Evolutionary conservation across 2,888 invertebrate species (phyloP).

Genomic region (Epirrhoe alternata): DNA sequence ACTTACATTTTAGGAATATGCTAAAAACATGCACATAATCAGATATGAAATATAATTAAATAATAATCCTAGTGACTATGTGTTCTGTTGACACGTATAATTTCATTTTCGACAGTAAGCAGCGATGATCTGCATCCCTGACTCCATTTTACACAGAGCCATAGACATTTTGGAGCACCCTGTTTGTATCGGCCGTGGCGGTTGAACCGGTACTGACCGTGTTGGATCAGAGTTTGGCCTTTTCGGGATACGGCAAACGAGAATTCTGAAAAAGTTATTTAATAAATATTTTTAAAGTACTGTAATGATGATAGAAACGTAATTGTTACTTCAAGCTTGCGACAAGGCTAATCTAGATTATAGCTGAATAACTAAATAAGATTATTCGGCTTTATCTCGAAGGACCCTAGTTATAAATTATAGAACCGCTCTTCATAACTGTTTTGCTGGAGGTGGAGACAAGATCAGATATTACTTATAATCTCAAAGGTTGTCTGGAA

Average conservation of each 20-base stretch:
- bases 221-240: constrained; percentile 42
- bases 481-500: too few relatives aligned
- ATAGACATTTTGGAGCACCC: constrained; percentile 2
- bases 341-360: too few relatives aligned
- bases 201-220: constrained; percentile 35
- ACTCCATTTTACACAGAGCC: constrained; percentile 2
- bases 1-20: too few relatives aligned
- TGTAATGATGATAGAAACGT: too few relatives aligned
- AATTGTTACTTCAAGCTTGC: too few relatives aligned
- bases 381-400: too few relatives aligned
- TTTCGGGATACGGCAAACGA: not conserved
- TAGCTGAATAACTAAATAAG: too few relatives aligned
- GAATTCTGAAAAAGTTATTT: not conserved
- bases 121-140: constrained; percentile 6
- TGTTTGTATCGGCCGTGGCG: not conserved
- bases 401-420: too few relatives aligned
- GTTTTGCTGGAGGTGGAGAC: too few relatives aligned
- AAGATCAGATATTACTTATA: too few relatives aligned
- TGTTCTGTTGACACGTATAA: not conserved
- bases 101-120: not conserved
- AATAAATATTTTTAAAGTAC: not conserved
- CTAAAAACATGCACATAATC: too few relatives aligned
- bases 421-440: too few relatives aligned
- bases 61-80: not conserved
- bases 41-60: not conserved